Evolutionary conservation across 2,113 vertebrate genomes (phyloP), one percentile per base, ranked within the genome.

Genomic region (Mustelus asterias): DNA sequence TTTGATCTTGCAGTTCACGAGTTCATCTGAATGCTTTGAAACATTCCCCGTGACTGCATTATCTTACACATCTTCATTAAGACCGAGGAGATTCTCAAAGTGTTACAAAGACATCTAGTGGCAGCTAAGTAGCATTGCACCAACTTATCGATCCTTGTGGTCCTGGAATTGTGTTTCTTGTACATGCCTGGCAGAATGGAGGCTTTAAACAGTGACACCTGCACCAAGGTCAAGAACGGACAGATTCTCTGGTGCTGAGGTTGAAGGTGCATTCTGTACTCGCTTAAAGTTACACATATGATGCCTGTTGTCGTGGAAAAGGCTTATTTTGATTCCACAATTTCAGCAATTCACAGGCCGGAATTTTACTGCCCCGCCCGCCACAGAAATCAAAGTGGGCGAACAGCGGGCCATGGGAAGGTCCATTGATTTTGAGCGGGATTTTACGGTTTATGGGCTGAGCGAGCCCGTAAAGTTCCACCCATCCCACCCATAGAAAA

Each of bases 91-190:
- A 76, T 29, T 95, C 44, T 54, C 44, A 54, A 95, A 72, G 67
- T 95, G 94, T 54, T 95, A 95, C 16, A 95, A 95, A 95, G 94
- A 95, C 94, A 95, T 95, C 94, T 95, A 26, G 44, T 95, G 94
- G 94, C 67, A 95, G 69, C 67, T 95, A 72, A 72, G 4, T 95
- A 33, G 29, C 44, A 95, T 41, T 95, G 69, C 94, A 95, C 37
- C 20, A 16, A 14, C 63, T 92, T 13, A 92, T 92, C 89, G 18
- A 63, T 63, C 29, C 29, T 60, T 63, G 26, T 63, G 58, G 13
- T 0, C 10, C 89, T n/a, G 89, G 89, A 89, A 89, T 89, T 89
- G 86, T 29, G 26, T 48, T 89, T 58, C 88, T 90, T 58, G 11
- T 60, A 90, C 4, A 13, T 60, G 60, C 0, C 11, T n/a, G 10